Conservation (phyloP, 2,888 invertebrate genomes). For the Polietes domitor region DNA sequence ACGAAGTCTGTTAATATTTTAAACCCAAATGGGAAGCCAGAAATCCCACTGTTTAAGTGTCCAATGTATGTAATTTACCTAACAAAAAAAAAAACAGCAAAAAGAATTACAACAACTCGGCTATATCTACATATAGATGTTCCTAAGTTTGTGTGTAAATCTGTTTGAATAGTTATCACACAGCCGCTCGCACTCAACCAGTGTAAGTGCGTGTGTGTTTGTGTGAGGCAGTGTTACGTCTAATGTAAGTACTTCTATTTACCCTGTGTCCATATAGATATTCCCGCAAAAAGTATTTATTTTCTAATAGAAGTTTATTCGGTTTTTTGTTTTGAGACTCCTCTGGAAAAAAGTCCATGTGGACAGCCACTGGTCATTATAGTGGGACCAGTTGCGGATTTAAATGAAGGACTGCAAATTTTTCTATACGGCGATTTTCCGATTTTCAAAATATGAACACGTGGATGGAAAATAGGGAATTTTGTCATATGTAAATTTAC, state of each 20-base stretch:
- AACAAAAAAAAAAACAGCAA: neutral
- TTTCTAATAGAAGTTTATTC: slow-evolving; percentile 8
- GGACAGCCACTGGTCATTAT: too few relatives aligned
- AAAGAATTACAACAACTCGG: neutral
- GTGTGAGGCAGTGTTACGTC: neutral
- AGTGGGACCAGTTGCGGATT: too few relatives aligned
- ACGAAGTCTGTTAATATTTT: too few relatives aligned
- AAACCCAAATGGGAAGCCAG: neutral
- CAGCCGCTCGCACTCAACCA: too few relatives aligned
- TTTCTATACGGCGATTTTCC: too few relatives aligned
- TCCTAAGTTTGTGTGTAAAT: neutral
- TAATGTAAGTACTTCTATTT: neutral
- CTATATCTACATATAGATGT: neutral
- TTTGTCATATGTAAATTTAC: too few relatives aligned
- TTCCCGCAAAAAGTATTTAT: slow-evolving; percentile 8
- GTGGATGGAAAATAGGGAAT: too few relatives aligned
- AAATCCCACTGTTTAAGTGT: neutral
- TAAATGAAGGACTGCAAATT: too few relatives aligned
- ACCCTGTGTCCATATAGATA: neutral
- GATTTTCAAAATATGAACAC: too few relatives aligned
- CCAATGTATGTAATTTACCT: neutral
- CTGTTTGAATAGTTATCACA: neutral
- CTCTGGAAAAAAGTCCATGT: too few relatives aligned
- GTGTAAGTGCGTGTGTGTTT: neutral
- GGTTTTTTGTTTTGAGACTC: neutral